Percentiles rank a stretch among this genome's conserved stretches.
Evolutionary conservation across 2,797 vertebrate genomes (phyloP).

Genomic region (Clarias pachynema): DNA sequence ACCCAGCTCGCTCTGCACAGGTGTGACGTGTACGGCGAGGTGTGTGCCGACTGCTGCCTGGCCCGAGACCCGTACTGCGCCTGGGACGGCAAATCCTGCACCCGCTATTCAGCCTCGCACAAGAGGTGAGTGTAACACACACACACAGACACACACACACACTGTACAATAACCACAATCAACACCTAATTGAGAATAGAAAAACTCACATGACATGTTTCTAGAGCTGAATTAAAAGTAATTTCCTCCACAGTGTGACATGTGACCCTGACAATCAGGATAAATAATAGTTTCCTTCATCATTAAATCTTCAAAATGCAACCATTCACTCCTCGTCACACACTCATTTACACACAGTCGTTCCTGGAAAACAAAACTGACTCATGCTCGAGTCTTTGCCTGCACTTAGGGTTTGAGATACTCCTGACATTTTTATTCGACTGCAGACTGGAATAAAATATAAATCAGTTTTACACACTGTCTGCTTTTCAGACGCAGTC

Average conservation of each 20-base stretch:
- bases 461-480: constrained; percentile 33
- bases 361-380: neutral
- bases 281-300: neutral
- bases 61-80: constrained; percentile 96
- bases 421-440: neutral
- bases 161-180: neutral
- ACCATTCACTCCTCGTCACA: no score
- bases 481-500: constrained; percentile 85
- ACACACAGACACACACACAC: neutral
- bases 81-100: constrained; percentile 96
- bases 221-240: neutral
- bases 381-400: neutral
- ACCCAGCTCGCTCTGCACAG: constrained; percentile 94
- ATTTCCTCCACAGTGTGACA: no score
- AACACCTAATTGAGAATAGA: neutral
- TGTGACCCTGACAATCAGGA: neutral
- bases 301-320: no score
- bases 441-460: neutral
- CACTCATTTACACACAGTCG: neutral
- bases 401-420: neutral
- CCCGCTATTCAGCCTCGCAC: constrained; percentile 91
- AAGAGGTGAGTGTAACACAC: constrained; percentile 83
- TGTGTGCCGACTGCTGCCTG: constrained; percentile 95
- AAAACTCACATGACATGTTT: neutral
- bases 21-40: constrained; percentile 91